These are phyloP conservation scores for Bombus ignitus DNA, from an alignment of 1,140 invertebrate species.

Conservation along the genomic window DNA sequence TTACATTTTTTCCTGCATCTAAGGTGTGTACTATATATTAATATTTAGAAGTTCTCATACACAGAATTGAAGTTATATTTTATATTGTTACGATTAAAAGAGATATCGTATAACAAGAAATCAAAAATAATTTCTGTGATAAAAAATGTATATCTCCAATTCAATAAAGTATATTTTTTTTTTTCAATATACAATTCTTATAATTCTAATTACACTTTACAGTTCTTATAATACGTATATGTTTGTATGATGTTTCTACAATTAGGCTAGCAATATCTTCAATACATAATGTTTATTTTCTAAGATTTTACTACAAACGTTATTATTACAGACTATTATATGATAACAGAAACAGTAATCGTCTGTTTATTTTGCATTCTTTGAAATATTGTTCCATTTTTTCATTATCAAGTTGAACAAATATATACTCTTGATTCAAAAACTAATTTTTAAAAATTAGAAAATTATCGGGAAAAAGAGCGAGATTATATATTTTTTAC, in stretches of 20 bases:
- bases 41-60: not conserved
- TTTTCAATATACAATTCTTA: constrained; percentile 35
- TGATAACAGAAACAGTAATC: not conserved
- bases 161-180: constrained; percentile 70
- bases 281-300: constrained; percentile 41
- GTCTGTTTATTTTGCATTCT: not conserved
- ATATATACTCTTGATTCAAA: not conserved
- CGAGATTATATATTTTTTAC: not conserved
- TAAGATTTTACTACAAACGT: constrained; percentile 12
- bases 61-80: not conserved
- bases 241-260: constrained; percentile 43
- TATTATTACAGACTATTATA: not conserved
- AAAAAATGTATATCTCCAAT: constrained; percentile 56
- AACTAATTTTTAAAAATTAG: not conserved
- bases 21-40: not conserved
- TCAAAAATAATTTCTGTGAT: constrained; percentile 34
- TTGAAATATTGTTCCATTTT: not conserved
- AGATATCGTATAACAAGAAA: constrained; percentile 5
- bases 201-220: constrained; percentile 26
- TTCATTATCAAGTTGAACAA: not conserved
- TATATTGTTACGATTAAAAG: not conserved
- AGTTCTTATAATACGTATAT: constrained; percentile 41
- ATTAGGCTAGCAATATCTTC: constrained; percentile 45
- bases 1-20: no score
- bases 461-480: not conserved